phyloP scores from a whole-genome alignment of 1,140 invertebrate genomes.

The Drosophila saltans region DNA sequence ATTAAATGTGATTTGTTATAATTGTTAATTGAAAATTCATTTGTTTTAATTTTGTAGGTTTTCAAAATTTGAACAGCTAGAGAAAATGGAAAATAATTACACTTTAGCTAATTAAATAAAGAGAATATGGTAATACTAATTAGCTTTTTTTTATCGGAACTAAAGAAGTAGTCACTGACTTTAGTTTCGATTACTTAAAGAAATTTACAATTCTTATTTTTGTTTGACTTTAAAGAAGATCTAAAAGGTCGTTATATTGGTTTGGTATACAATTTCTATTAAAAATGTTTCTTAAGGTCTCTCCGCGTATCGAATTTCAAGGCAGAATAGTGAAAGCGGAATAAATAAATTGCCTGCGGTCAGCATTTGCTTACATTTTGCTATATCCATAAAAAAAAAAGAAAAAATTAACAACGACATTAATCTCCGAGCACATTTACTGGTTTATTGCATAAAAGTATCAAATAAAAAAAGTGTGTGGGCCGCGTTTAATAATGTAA shows the following conservation, averaged over 20 bases:
- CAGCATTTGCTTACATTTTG: slow-evolving; percentile 29
- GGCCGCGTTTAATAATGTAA: slow-evolving; percentile 49
- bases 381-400: not conserved
- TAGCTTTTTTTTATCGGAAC: no score
- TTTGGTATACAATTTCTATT: not conserved
- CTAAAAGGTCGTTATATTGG: not conserved
- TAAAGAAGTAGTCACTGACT: no score
- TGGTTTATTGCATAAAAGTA: slow-evolving; percentile 67
- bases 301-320: slow-evolving; percentile 39
- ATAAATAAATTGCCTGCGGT: slow-evolving; percentile 47
- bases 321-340: slow-evolving; percentile 74
- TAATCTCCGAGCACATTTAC: slow-evolving; percentile 68
- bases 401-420: slow-evolving; percentile 60
- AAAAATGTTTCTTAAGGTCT: slow-evolving; percentile 17
- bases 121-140: no score
- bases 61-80: no score
- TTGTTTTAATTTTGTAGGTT: no score
- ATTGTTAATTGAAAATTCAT: not conserved
- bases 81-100: no score
- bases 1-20: slow-evolving; percentile 70
- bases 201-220: no score
- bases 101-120: no score
- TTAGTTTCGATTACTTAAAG: no score
- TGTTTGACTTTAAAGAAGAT: not conserved
- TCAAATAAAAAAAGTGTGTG: slow-evolving; percentile 26